Evolutionary conservation across 1,140 invertebrate species (phyloP).

Genomic region (Colletes gigas): DNA sequence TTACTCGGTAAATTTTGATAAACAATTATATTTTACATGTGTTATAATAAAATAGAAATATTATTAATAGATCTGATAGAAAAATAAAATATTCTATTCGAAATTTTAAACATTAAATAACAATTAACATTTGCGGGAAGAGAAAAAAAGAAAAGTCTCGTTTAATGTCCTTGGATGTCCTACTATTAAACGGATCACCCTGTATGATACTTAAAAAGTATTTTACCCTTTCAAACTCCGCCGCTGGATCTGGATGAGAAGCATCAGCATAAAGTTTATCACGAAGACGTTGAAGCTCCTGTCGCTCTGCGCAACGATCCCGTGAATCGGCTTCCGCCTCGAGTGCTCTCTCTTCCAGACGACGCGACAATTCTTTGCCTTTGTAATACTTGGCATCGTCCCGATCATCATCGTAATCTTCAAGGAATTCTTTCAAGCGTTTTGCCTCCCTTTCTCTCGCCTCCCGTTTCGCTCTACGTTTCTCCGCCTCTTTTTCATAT

Average conservation of each 20-base stretch:
- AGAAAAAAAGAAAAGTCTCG: no score
- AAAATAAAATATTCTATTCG: not conserved
- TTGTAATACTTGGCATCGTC: constrained; percentile 99
- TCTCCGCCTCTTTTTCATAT: constrained; percentile 93
- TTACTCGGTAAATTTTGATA: not conserved
- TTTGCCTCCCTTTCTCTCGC: constrained; percentile 95
- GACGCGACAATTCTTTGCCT: constrained; percentile 93
- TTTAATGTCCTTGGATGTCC: no score
- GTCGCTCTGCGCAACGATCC: constrained; percentile 94
- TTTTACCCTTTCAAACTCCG: constrained; percentile 89
- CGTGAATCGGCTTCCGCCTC: constrained; percentile 95
- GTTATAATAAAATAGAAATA: no score
- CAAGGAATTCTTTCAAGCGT: constrained; percentile 97
- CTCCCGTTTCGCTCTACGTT: constrained; percentile 91
- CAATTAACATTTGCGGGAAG: no score
- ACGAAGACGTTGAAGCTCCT: constrained; percentile 95
- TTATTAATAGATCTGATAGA: not conserved
- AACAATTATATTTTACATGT: no score
- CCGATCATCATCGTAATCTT: constrained; percentile 99
- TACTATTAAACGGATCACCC: no score
- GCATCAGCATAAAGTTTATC: constrained; percentile 91
- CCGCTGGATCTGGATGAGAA: constrained; percentile 88
- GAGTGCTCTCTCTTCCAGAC: constrained; percentile 93
- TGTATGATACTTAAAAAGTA: no score
- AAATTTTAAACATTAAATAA: no score